Percentiles rank a stretch among this genome's conserved stretches.
phyloP scores from a whole-genome alignment of 2,113 vertebrate genomes.

The Glareola pratincola region DNA sequence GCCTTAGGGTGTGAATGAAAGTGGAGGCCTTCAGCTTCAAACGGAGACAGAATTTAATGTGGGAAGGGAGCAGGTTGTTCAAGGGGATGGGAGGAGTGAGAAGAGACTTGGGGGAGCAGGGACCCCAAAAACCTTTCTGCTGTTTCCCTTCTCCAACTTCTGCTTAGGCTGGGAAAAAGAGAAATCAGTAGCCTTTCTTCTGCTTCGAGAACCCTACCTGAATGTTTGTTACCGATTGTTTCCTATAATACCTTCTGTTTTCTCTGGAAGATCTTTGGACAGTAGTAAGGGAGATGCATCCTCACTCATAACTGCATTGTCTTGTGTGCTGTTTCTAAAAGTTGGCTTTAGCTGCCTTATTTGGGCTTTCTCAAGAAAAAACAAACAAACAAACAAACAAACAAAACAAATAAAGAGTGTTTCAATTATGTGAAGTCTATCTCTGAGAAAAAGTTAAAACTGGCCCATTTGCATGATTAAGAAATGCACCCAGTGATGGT shows the following conservation, averaged over 20 bases:
- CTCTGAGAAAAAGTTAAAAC: neutral
- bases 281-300: neutral
- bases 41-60: accelerated
- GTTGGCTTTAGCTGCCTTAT: neutral
- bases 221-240: neutral
- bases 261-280: neutral
- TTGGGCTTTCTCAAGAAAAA: neutral
- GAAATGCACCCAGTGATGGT: neutral
- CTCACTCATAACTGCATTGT: neutral
- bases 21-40: neutral
- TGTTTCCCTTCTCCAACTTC: neutral
- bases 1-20: neutral
- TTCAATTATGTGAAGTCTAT: neutral
- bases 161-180: neutral
- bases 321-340: neutral
- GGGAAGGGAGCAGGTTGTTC: neutral
- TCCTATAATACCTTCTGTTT: neutral
- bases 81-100: neutral
- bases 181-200: neutral
- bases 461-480: neutral
- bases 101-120: neutral
- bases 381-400: too few relatives aligned
- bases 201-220: neutral
- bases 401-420: neutral
- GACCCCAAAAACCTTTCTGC: neutral